phyloP scores from a whole-genome alignment of 2,888 invertebrate species.

The Pristionchus mayeri region DNA sequence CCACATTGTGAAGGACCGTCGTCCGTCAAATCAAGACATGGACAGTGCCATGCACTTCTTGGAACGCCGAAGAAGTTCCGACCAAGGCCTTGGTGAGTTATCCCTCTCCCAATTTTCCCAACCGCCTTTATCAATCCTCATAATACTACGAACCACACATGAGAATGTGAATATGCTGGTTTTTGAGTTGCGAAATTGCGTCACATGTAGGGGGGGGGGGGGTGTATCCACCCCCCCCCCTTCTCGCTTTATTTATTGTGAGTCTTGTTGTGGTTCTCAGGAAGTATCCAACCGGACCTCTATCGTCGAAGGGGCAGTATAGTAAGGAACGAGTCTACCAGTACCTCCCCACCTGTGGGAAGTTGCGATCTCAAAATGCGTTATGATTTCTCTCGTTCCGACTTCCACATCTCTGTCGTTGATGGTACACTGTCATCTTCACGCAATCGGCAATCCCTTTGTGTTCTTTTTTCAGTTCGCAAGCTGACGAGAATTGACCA shows the following conservation, averaged over 20 bases:
- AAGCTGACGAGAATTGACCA: slow-evolving; percentile 9
- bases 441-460: neutral
- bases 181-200: neutral
- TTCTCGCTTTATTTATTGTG: neutral
- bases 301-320: slow-evolving; percentile 62
- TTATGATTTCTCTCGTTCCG: slow-evolving; percentile 47
- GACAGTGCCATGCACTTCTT: slow-evolving; percentile 58
- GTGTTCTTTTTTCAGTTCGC: slow-evolving; percentile 14
- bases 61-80: slow-evolving; percentile 58
- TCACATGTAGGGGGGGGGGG: neutral
- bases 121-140: neutral
- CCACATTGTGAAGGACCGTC: slow-evolving; percentile 11
- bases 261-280: slow-evolving; percentile 53
- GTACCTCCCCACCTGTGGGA: slow-evolving; percentile 14
- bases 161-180: neutral
- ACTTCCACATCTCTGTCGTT: slow-evolving; percentile 42
- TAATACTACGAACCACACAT: neutral
- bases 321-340: slow-evolving; percentile 50
- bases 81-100: slow-evolving; percentile 58
- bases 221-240: neutral
- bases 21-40: slow-evolving; percentile 55
- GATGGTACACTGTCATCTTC: slow-evolving; percentile 45
- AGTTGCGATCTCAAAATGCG: slow-evolving; percentile 42
- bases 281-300: slow-evolving; percentile 61
- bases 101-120: neutral